phyloP scores from a whole-genome alignment of 2,888 invertebrate genomes.

The Limnephilus marmoratus region DNA sequence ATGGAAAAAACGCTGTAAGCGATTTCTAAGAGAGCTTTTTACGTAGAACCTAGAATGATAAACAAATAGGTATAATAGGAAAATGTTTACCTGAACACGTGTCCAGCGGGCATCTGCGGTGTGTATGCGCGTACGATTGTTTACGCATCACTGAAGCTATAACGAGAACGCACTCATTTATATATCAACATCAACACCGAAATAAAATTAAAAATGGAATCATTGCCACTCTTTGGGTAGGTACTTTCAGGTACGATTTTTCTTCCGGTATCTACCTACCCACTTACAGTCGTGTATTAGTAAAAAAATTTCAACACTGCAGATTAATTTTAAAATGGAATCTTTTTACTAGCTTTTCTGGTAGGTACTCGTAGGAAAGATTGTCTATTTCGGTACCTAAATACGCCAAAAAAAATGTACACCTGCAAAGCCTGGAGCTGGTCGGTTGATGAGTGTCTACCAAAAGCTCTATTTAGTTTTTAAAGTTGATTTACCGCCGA shows the following conservation, averaged over 20 bases:
- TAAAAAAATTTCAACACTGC: not conserved
- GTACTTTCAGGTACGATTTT: not conserved
- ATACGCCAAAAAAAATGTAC: no score
- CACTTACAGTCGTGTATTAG: not conserved
- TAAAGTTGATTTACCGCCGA: not conserved
- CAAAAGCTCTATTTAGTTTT: no score
- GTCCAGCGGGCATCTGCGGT: conserved; percentile 29
- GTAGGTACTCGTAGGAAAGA: not conserved
- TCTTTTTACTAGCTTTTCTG: not conserved
- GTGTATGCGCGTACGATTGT: not conserved
- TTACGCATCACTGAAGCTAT: conserved; percentile 24
- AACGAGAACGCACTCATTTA: not conserved
- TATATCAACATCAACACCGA: not conserved
- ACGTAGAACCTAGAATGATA: not conserved
- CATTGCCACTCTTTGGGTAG: not conserved
- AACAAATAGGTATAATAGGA: not conserved
- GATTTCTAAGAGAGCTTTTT: no score
- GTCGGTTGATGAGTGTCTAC: no score
- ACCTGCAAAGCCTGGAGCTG: not conserved
- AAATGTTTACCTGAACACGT: conserved; percentile 34
- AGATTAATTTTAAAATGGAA: not conserved
- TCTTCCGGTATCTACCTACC: not conserved
- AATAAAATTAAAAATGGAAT: not conserved
- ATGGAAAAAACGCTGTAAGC: no score
- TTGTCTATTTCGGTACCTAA: not conserved